Evolutionary conservation across 2,888 invertebrate genomes (phyloP).

Genomic region (Malthinus seriepunctatus): DNA sequence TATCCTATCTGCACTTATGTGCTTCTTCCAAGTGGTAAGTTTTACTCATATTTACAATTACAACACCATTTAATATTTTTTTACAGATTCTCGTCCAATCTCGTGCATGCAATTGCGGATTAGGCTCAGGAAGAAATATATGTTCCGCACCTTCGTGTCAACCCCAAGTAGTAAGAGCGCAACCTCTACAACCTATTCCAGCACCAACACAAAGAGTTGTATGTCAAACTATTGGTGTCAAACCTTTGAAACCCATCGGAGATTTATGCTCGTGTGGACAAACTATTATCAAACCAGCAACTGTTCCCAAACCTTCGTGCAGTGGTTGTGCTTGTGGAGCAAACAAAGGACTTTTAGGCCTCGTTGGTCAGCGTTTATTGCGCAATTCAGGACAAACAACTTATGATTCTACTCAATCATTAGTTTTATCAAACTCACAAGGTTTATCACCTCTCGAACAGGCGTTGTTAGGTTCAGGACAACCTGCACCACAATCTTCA

Average conservation of each 20-base stretch:
- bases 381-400: too few species aligned
- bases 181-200: slow-evolving; percentile 37
- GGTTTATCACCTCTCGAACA: too few species aligned
- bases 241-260: slow-evolving; percentile 39
- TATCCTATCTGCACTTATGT: background rate
- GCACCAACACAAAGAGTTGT: slow-evolving; percentile 34
- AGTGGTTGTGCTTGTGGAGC: slow-evolving; percentile 17
- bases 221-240: slow-evolving; percentile 30
- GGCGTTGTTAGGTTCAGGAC: too few species aligned
- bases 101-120: slow-evolving; percentile 34
- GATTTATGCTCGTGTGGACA: slow-evolving; percentile 45
- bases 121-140: slow-evolving; percentile 42
- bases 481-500: too few species aligned
- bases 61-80: background rate
- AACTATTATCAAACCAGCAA: slow-evolving; percentile 48
- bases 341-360: background rate
- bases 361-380: too few species aligned
- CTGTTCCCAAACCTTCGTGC: slow-evolving; percentile 46
- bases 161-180: slow-evolving; percentile 47
- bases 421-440: too few species aligned
- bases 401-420: too few species aligned
- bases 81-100: background rate
- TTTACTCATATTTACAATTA: background rate
- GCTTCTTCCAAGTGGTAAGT: background rate
- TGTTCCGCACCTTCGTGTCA: slow-evolving; percentile 31